These are phyloP conservation scores for Epiperipatus broadwayi DNA, from an alignment of 2,888 invertebrate species.

Conservation along the genomic window DNA sequence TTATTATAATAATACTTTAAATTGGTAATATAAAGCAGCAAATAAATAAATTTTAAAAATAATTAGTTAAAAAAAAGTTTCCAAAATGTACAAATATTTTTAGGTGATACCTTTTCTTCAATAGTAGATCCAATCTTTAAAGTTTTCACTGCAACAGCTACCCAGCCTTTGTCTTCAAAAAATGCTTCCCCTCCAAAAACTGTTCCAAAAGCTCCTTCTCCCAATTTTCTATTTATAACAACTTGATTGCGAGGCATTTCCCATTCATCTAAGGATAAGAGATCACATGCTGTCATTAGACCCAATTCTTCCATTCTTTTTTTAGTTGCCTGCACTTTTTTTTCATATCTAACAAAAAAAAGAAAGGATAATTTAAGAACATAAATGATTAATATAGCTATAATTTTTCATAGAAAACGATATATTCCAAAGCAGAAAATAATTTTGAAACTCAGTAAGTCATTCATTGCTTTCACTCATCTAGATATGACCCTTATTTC, in stretches of 20 bases:
- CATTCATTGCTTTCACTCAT: too few relatives aligned
- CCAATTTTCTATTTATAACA: conserved; percentile 62
- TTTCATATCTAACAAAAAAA: conserved; percentile 37
- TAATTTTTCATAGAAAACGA: background rate
- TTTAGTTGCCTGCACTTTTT: conserved; percentile 41
- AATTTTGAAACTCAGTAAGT: too few relatives aligned
- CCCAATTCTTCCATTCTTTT: conserved; percentile 50
- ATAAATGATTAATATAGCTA: background rate
- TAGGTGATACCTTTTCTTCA: conserved; percentile 45
- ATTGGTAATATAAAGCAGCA: background rate
- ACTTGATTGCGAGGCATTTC: conserved; percentile 64
- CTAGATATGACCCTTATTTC: too few relatives aligned
- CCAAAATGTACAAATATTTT: background rate
- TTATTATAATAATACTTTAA: too few relatives aligned
- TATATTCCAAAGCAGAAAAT: too few relatives aligned
- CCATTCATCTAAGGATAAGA: conserved; percentile 54
- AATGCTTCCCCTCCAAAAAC: conserved; percentile 77
- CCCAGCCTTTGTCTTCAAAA: conserved; percentile 49
- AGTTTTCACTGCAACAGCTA: conserved; percentile 70
- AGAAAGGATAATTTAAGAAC: background rate
- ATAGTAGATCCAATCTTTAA: conserved; percentile 58
- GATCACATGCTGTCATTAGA: conserved; percentile 34
- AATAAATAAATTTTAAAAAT: conserved; percentile 6
- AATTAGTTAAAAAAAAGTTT: background rate
- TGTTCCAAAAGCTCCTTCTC: conserved; percentile 76